These are phyloP conservation scores for Brachyptera risi DNA, from an alignment of 2,888 invertebrate species.

Conservation along the genomic window DNA sequence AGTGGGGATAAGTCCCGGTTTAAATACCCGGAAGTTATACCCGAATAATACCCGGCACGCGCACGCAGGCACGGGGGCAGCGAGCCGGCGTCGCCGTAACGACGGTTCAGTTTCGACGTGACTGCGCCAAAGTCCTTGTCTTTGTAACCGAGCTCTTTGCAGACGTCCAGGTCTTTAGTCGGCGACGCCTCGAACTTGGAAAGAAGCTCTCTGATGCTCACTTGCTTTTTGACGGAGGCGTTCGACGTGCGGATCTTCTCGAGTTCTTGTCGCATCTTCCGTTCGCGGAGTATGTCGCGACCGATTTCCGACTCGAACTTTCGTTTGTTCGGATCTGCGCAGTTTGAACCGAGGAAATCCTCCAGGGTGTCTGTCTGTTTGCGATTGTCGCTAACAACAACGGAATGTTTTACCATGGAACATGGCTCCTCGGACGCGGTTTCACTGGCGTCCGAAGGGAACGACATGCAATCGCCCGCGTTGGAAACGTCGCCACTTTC, in stretches of 20 bases:
- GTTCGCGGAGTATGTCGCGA: conserved; percentile 47
- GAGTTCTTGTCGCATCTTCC: conserved; percentile 47
- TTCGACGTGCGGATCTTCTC: conserved; percentile 32
- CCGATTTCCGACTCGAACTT: conserved; percentile 50
- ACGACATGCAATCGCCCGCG: not conserved
- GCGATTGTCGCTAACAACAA: not conserved
- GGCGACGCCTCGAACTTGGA: conserved; percentile 60
- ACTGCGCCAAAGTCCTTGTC: not conserved
- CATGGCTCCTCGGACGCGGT: not conserved
- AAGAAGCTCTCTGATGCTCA: conserved; percentile 56
- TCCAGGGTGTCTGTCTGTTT: not conserved
- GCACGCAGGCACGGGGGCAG: conserved; percentile 60
- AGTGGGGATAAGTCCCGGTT: too few relatives aligned
- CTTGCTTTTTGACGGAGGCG: conserved; percentile 38
- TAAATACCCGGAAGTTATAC: too few relatives aligned
- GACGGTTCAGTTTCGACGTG: not conserved
- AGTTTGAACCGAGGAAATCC: not conserved
- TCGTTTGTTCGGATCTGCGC: conserved; percentile 37
- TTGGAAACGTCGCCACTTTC: too few relatives aligned
- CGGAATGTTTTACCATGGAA: too few relatives aligned
- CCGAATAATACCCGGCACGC: conserved; percentile 49
- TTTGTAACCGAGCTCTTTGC: not conserved
- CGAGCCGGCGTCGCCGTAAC: conserved; percentile 31
- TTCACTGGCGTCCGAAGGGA: not conserved
- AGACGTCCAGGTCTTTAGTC: conserved; percentile 42